phyloP scores from a whole-genome alignment of 1,140 invertebrate species.

The Leucophenga varia region DNA sequence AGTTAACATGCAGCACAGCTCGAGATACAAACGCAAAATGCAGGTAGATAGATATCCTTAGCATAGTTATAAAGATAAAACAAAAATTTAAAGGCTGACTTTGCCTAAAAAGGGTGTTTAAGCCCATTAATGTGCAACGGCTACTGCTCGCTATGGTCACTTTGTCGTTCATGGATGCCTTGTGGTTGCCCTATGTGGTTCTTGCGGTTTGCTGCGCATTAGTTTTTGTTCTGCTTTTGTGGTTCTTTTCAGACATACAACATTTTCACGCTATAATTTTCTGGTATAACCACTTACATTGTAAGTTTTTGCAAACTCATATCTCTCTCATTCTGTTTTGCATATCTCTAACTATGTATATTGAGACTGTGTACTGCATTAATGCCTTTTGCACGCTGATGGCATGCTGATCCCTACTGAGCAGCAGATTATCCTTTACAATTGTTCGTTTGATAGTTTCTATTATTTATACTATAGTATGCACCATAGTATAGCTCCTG shows the following conservation, averaged over 20 bases:
- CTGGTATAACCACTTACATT: conserved; percentile 5
- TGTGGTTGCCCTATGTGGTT: conserved; percentile 32
- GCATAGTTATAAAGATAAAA: too few relatives aligned
- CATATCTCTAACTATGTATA: too few relatives aligned
- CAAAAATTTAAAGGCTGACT: too few relatives aligned
- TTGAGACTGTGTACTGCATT: too few relatives aligned
- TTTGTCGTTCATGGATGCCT: not conserved
- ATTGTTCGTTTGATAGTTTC: conserved; percentile 52
- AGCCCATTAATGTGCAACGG: conserved; percentile 40
- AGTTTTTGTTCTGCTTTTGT: conserved; percentile 10
- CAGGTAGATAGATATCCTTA: too few relatives aligned
- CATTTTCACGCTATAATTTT: conserved; percentile 52
- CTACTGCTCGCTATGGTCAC: conserved; percentile 3
- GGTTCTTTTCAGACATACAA: conserved; percentile 11
- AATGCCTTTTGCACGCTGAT: conserved; percentile 8
- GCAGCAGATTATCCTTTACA: conserved; percentile 51
- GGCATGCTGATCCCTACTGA: conserved; percentile 41
- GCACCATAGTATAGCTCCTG: too few relatives aligned
- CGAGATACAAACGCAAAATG: too few relatives aligned
- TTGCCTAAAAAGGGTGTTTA: conserved; percentile 37
- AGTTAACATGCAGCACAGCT: too few relatives aligned
- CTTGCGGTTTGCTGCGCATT: conserved; percentile 28
- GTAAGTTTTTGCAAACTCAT: too few relatives aligned
- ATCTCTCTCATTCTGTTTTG: conserved; percentile 26
- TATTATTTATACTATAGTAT: too few relatives aligned